Conservation (phyloP, 2,113 vertebrate genomes). For the Phalacrocorax aristotelis region DNA sequence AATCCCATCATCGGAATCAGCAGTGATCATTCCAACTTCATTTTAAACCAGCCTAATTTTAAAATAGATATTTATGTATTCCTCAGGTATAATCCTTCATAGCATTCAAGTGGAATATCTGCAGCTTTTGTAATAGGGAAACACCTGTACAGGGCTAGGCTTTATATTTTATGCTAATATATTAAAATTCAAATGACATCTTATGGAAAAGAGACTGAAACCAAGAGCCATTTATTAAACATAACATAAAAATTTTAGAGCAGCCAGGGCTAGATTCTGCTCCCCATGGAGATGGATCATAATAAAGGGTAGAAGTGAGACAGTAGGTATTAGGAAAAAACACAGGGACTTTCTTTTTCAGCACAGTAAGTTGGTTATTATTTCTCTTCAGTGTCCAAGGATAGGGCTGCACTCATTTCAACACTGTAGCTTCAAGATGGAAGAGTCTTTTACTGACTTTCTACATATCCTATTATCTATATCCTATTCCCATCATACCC, state of each 20-base stretch:
- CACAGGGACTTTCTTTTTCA: background rate
- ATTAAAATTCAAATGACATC: constrained; percentile 1
- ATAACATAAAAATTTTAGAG: background rate
- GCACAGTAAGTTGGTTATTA: background rate
- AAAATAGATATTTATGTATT: background rate
- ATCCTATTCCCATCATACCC: background rate
- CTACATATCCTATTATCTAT: background rate
- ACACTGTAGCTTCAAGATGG: background rate
- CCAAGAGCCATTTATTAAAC: constrained; percentile 12
- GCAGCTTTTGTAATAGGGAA: background rate
- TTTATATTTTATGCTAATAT: constrained; percentile 1
- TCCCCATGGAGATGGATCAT: background rate
- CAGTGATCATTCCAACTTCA: background rate
- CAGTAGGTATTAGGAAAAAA: background rate
- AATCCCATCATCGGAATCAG: background rate
- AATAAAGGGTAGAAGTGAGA: background rate
- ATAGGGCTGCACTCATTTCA: background rate
- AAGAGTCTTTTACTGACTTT: background rate
- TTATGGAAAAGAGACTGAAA: constrained; percentile 6
- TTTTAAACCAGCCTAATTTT: background rate
- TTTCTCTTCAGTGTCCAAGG: background rate
- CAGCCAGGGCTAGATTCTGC: background rate
- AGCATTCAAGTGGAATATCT: background rate
- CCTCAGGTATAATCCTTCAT: background rate
- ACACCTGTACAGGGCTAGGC: background rate